Evolutionary conservation across 1,140 invertebrate genomes (phyloP).

Genomic region (Vanessa atalanta): DNA sequence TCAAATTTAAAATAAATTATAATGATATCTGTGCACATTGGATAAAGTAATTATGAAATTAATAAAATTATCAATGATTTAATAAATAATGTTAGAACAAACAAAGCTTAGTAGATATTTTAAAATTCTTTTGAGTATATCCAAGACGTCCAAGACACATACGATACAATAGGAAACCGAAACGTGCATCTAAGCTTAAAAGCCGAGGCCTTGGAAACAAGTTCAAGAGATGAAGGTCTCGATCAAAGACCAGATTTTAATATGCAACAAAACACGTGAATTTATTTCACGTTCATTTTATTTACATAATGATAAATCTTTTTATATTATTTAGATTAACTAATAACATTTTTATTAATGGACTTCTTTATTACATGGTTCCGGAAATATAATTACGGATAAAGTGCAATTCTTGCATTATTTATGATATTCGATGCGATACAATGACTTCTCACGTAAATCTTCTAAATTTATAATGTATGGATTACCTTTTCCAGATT

Average conservation of each 20-base stretch:
- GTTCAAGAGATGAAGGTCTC: constrained; percentile 27
- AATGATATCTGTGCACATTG: too few species aligned
- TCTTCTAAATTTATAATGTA: too few species aligned
- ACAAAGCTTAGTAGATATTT: neutral
- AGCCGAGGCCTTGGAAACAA: constrained; percentile 19
- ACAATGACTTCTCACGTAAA: too few species aligned
- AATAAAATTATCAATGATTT: too few species aligned
- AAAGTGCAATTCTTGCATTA: neutral
- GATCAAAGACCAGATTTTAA: constrained; percentile 15
- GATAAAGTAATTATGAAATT: too few species aligned
- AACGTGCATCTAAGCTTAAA: constrained; percentile 24
- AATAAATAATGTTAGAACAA: too few species aligned
- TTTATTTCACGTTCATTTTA: neutral
- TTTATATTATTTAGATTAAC: neutral
- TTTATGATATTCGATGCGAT: neutral
- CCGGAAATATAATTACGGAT: neutral
- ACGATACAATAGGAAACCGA: constrained; percentile 18
- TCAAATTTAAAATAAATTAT: too few species aligned
- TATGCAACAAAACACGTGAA: neutral
- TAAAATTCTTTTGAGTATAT: neutral
- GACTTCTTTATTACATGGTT: neutral
- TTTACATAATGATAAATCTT: neutral
- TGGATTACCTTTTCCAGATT: too few species aligned
- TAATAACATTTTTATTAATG: neutral
- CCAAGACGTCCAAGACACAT: neutral